phyloP scores from a whole-genome alignment of 2,797 vertebrate genomes.

The Sebastes hubbsi region DNA sequence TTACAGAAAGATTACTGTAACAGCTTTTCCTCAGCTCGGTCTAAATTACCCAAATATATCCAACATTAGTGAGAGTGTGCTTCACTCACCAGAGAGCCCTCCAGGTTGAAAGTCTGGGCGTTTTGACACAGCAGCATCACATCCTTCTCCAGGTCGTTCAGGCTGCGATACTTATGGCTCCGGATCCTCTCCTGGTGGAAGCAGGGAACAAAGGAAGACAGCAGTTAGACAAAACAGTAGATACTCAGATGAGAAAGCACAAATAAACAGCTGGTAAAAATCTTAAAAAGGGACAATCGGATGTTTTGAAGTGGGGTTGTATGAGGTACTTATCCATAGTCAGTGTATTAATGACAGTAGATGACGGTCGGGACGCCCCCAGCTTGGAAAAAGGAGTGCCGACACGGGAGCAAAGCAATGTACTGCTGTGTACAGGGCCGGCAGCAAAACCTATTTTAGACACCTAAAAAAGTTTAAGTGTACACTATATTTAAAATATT shows the following conservation, averaged over 20 bases:
- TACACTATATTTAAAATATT: too few species aligned
- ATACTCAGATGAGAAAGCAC: neutral
- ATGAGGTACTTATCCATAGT: neutral
- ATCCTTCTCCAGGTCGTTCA: conserved; percentile 95
- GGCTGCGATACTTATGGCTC: conserved; percentile 95
- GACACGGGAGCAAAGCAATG: too few species aligned
- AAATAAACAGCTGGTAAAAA: neutral
- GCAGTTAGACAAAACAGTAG: neutral
- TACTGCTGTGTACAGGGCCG: too few species aligned
- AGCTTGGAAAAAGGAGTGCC: too few species aligned
- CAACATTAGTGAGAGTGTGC: neutral
- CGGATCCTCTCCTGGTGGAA: conserved; percentile 90
- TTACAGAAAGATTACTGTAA: neutral
- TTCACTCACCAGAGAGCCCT: conserved; percentile 91
- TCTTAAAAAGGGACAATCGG: neutral
- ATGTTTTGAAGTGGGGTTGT: neutral
- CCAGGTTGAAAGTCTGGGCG: conserved; percentile 96
- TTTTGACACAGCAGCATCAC: conserved; percentile 98
- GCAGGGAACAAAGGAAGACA: neutral
- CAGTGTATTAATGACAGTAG: neutral
- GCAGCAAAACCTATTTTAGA: too few species aligned
- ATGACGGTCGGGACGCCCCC: neutral
- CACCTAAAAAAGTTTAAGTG: too few species aligned
- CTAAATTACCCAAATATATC: neutral
- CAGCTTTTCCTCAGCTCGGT: neutral